phyloP scores from a whole-genome alignment of 2,797 vertebrate genomes.

The Malurus leucopterus region DNA sequence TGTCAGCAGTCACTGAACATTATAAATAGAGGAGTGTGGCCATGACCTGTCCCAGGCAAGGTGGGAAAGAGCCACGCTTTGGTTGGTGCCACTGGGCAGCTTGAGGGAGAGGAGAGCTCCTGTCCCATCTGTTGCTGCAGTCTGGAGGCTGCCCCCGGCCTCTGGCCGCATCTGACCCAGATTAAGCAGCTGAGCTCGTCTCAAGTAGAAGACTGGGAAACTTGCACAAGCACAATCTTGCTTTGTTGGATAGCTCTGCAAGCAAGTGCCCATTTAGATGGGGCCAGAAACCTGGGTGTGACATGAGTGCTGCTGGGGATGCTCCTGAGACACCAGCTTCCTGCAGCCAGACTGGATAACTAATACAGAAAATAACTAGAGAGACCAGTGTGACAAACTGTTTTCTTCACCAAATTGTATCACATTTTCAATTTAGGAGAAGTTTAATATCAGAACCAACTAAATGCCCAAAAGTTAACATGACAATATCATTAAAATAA shows the following conservation, averaged over 20 bases:
- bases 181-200: background rate
- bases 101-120: background rate
- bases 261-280: background rate
- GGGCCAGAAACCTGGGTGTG: background rate
- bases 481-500: background rate
- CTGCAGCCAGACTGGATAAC: background rate
- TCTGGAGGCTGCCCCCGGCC: background rate
- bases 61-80: background rate
- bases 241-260: background rate
- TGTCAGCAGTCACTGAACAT: background rate
- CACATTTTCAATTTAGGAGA: background rate
- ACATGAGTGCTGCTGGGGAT: background rate
- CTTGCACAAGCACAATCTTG: fast-evolving
- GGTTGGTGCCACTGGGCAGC: background rate
- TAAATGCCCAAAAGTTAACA: background rate
- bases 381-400: background rate
- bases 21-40: background rate
- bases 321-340: background rate
- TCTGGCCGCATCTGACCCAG: background rate
- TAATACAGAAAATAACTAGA: background rate
- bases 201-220: background rate
- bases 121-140: background rate
- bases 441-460: background rate
- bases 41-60: background rate
- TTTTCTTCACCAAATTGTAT: background rate